Conservation (phyloP, 2,888 invertebrate genomes). For the Steinernema scapterisci region DNA sequence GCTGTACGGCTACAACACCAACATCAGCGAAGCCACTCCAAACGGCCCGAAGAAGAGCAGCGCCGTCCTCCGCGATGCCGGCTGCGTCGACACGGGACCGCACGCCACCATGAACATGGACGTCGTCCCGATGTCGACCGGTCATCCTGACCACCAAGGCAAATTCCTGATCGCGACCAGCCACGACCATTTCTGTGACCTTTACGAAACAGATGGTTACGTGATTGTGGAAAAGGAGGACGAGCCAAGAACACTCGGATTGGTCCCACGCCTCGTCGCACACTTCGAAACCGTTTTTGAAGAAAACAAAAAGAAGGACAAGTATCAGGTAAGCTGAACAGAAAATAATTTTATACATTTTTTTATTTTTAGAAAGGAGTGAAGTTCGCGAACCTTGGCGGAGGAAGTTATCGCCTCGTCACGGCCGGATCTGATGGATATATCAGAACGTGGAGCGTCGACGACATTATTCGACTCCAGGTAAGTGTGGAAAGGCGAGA, state of each 20-base stretch:
- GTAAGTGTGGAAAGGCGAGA: neutral
- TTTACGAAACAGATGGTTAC: constrained; percentile 56
- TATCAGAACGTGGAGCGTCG: constrained; percentile 13
- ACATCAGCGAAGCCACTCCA: neutral
- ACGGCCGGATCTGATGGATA: constrained; percentile 16
- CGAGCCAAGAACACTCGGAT: constrained; percentile 33
- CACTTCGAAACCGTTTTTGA: constrained; percentile 36
- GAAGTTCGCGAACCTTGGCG: neutral
- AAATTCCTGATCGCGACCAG: constrained; percentile 61
- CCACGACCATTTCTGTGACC: constrained; percentile 58
- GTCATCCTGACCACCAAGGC: constrained; percentile 39
- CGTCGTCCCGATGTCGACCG: constrained; percentile 41
- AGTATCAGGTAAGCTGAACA: constrained; percentile 7
- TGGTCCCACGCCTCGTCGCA: constrained; percentile 35
- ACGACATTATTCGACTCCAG: neutral
- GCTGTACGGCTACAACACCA: constrained; percentile 4
- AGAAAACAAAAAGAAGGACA: constrained; percentile 5
- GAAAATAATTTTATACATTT: neutral
- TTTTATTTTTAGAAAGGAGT: neutral
- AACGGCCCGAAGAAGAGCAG: neutral
- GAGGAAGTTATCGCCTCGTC: neutral
- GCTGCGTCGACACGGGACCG: constrained; percentile 48
- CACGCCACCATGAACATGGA: constrained; percentile 66
- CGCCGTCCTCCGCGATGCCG: constrained; percentile 8
- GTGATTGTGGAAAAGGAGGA: constrained; percentile 39